A percentile compares a stretch with the other conserved stretches of the same genome.
phyloP scores from a whole-genome alignment of 1,140 invertebrate genomes.

The Saccostrea glomerata region DNA sequence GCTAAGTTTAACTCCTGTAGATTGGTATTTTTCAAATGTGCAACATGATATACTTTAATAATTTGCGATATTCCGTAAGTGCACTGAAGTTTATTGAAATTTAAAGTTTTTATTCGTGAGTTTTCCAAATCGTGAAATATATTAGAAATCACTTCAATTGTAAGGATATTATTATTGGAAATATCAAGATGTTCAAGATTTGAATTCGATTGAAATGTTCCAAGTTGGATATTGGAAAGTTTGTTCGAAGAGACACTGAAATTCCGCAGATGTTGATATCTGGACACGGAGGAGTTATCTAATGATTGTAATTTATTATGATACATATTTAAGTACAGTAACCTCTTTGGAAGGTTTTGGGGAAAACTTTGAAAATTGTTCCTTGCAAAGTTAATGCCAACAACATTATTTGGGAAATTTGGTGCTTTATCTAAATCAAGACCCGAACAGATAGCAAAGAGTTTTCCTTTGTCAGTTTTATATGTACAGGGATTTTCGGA shows the following conservation, averaged over 20 bases:
- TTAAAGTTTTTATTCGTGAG: neutral
- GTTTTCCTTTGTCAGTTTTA: neutral
- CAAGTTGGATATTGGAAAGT: neutral
- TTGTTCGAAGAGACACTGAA: neutral
- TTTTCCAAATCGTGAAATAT: neutral
- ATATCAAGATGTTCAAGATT: neutral
- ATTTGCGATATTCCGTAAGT: neutral
- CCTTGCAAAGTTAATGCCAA: neutral
- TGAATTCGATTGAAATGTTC: neutral
- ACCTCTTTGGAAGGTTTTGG: neutral
- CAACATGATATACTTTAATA: neutral
- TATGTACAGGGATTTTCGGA: neutral
- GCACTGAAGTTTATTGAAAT: slow-evolving; percentile 7
- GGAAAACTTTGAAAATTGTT: neutral
- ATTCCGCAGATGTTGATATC: neutral
- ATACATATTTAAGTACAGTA: neutral
- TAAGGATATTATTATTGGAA: neutral
- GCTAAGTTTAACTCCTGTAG: neutral
- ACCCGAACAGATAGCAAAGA: neutral
- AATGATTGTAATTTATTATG: neutral
- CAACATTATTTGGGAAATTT: neutral
- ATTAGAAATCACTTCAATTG: neutral
- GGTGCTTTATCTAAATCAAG: neutral
- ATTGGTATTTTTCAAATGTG: neutral
- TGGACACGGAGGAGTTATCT: neutral